phyloP scores from a whole-genome alignment of 2,797 vertebrate species.

The Lepilemur septentrionalis region DNA sequence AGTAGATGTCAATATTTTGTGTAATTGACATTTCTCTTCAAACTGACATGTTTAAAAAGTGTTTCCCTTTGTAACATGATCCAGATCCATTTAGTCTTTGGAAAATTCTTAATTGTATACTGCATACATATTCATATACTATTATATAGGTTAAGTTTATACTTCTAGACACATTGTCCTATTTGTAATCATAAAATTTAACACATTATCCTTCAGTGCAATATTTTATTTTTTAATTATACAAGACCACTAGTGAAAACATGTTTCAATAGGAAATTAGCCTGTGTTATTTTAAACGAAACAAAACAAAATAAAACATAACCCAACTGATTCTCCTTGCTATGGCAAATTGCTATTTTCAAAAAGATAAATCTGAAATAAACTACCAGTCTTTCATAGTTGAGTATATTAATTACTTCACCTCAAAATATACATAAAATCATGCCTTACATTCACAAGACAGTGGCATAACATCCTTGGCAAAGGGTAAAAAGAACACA shows the following conservation, averaged over 20 bases:
- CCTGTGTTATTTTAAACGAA: neutral
- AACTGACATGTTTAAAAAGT: neutral
- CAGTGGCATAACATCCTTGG: neutral
- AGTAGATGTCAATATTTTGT: neutral
- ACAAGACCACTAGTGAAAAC: slow-evolving; percentile 41
- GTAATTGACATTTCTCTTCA: neutral
- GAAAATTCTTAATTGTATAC: neutral
- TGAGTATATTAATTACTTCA: slow-evolving; percentile 75
- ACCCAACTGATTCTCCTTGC: neutral
- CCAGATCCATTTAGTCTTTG: neutral
- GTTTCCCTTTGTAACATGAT: neutral
- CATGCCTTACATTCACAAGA: neutral
- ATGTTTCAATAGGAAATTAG: slow-evolving; percentile 40
- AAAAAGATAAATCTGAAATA: slow-evolving; percentile 78
- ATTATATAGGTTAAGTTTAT: neutral
- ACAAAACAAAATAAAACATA: neutral
- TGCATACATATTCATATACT: neutral
- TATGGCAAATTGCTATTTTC: slow-evolving; percentile 67
- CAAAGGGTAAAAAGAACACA: neutral
- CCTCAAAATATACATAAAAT: slow-evolving; percentile 47
- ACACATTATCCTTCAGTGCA: slow-evolving; percentile 16
- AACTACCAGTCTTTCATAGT: slow-evolving; percentile 68
- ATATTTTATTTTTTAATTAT: slow-evolving; percentile 37
- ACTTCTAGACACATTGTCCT: neutral
- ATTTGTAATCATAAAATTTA: slow-evolving; percentile 43